These are phyloP conservation scores for Megaptera novaeangliae DNA, from an alignment of 2,113 vertebrate species.

Conservation along the genomic window DNA sequence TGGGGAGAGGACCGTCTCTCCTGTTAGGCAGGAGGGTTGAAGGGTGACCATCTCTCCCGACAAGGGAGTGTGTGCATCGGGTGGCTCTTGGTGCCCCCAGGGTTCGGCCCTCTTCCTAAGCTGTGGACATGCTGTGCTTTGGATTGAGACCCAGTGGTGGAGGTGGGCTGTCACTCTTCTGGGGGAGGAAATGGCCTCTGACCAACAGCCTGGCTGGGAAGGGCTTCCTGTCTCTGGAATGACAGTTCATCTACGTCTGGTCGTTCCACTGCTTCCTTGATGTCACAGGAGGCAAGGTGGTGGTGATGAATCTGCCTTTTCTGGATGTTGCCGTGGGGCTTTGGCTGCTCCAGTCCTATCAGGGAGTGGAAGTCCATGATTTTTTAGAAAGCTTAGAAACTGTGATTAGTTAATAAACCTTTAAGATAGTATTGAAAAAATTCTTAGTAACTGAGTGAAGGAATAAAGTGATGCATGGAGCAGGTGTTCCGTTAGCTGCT, in stretches of 20 bases:
- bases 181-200: not conserved
- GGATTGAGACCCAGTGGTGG: too few species aligned
- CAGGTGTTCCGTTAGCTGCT: not conserved
- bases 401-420: not conserved
- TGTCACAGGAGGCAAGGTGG: too few species aligned
- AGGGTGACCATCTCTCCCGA: rapidly evolving
- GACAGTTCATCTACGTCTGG: not conserved
- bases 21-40: rapidly evolving
- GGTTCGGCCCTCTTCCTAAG: not conserved
- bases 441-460: not conserved
- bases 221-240: not conserved
- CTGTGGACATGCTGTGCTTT: not conserved
- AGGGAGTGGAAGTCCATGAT: not conserved
- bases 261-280: not conserved
- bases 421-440: not conserved
- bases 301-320: not conserved
- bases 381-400: not conserved
- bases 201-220: not conserved
- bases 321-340: not conserved
- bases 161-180: not conserved
- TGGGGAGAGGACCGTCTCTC: not conserved
- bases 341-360: not conserved
- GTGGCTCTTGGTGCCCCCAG: not conserved
- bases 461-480: not conserved
- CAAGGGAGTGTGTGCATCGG: too few species aligned